A percentile compares a stretch with the other conserved stretches of the same genome.
These are phyloP conservation scores for Aselliscus stoliczkanus DNA, from an alignment of 2,797 vertebrate genomes.

Conservation along the genomic window DNA sequence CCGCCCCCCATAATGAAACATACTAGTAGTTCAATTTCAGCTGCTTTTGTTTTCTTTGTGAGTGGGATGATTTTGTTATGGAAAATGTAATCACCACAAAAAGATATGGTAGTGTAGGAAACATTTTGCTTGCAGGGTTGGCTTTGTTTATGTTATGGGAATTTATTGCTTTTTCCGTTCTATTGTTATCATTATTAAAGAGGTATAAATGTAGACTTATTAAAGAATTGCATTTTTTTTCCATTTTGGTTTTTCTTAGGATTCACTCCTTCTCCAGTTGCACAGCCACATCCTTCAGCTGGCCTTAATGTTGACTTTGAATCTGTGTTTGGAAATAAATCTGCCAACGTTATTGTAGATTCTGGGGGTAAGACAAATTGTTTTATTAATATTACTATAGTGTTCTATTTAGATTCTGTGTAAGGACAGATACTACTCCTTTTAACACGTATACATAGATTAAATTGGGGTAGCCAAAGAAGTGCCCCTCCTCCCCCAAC, in stretches of 20 bases:
- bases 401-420: slow-evolving; percentile 41
- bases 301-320: slow-evolving; percentile 97
- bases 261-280: slow-evolving; percentile 89
- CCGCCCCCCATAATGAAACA: not conserved
- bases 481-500: not conserved
- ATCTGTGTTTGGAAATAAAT: slow-evolving; percentile 96
- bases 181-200: not conserved
- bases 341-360: slow-evolving; percentile 88
- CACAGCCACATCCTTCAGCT: slow-evolving; percentile 88
- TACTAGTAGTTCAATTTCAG: not conserved
- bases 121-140: slow-evolving; percentile 9
- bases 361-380: slow-evolving; percentile 86
- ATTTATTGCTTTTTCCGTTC: slow-evolving; percentile 37
- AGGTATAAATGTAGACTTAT: not conserved
- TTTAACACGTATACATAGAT: slow-evolving; percentile 25
- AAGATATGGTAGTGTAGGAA: not conserved
- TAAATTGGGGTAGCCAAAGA: not conserved
- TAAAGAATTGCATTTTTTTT: slow-evolving; percentile 48
- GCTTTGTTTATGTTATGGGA: not conserved
- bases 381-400: slow-evolving; percentile 65
- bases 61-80: slow-evolving; percentile 9
- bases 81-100: not conserved
- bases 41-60: slow-evolving; percentile 16
- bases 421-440: slow-evolving; percentile 3
- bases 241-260: slow-evolving; percentile 80